phyloP scores from a whole-genome alignment of 92 coral and sea anemone species.

The Zoanthus solanderi region DNA sequence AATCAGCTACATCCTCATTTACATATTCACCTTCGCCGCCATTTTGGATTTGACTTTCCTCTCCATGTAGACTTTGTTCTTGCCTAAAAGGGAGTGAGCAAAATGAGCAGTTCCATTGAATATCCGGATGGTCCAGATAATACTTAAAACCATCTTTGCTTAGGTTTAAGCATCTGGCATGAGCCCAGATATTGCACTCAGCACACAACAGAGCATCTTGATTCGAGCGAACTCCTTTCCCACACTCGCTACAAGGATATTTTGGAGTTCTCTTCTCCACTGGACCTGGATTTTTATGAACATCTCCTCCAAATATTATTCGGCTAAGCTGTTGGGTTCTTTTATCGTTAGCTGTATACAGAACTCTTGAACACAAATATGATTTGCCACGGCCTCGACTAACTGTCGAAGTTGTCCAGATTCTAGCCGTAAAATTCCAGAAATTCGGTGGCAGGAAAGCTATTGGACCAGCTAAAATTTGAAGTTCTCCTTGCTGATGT shows the following conservation, averaged over 20 bases:
- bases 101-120: conserved; percentile 28
- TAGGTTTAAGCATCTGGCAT: conserved; percentile 7
- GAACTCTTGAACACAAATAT: too few relatives aligned
- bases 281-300: conserved; percentile 48
- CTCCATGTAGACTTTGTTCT: conserved; percentile 27
- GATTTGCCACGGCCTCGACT: too few relatives aligned
- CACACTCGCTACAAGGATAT: conserved; percentile 55
- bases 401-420: too few relatives aligned
- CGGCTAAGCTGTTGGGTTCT: too few relatives aligned
- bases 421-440: too few relatives aligned
- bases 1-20: conserved; percentile 45
- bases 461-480: too few relatives aligned
- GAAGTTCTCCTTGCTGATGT: too few relatives aligned
- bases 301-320: too few relatives aligned
- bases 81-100: conserved; percentile 28
- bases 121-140: conserved; percentile 25
- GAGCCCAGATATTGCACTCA: conserved; percentile 4
- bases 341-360: too few relatives aligned
- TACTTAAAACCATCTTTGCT: background rate
- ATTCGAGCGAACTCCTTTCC: conserved; percentile 45
- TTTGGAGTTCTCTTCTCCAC: conserved; percentile 42
- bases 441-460: too few relatives aligned
- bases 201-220: conserved; percentile 39
- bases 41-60: conserved; percentile 8
- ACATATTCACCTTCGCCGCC: conserved; percentile 42